Evolutionary conservation across 1,140 invertebrate species (phyloP).

Genomic region (Drosophila littoralis): DNA sequence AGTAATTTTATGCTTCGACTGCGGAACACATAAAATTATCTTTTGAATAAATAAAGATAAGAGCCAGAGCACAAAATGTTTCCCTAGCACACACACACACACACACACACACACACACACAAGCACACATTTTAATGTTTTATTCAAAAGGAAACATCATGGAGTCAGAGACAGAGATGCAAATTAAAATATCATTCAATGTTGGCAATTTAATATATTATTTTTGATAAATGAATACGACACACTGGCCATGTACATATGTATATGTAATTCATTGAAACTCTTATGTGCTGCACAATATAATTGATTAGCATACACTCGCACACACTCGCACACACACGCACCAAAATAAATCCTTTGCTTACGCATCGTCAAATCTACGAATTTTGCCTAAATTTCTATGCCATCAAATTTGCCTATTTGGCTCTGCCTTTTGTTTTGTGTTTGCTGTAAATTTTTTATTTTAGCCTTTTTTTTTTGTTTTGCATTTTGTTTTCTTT

Average conservation of each 20-base stretch:
- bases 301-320: conserved; percentile 44
- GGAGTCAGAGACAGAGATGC: conserved; percentile 73
- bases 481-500: conserved; percentile 29
- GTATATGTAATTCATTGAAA: conserved; percentile 27
- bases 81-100: conserved; percentile 47
- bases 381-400: conserved; percentile 23
- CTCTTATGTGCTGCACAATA: conserved; percentile 32
- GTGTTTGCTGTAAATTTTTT: conserved; percentile 12
- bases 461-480: conserved; percentile 1
- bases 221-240: conserved; percentile 81
- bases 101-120: conserved; percentile 43
- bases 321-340: conserved; percentile 15
- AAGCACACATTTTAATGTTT: conserved; percentile 75
- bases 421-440: conserved; percentile 25
- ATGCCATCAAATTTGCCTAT: conserved; percentile 26
- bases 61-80: conserved; percentile 61
- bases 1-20: conserved; percentile 83
- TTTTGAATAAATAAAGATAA: conserved; percentile 84
- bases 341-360: conserved; percentile 47
- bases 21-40: conserved; percentile 83
- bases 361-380: conserved; percentile 46
- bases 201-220: conserved; percentile 83
- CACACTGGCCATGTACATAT: conserved; percentile 29
- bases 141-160: conserved; percentile 80
- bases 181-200: conserved; percentile 84